phyloP scores from a whole-genome alignment of 2,888 invertebrate species.

The Tiliacea aurago region DNA sequence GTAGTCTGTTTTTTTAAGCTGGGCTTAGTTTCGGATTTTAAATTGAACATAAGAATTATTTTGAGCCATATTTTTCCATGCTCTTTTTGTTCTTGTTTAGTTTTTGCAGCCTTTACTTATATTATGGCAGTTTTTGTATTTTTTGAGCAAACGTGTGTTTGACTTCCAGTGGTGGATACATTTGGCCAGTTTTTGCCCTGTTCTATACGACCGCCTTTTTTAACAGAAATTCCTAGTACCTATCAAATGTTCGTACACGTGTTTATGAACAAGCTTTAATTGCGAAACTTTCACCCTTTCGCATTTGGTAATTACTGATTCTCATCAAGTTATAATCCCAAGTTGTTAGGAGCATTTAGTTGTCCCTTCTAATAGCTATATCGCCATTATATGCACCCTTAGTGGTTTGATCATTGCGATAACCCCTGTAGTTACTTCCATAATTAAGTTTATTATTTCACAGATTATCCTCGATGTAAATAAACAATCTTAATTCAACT shows the following conservation, averaged over 20 bases:
- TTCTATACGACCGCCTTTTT: not conserved
- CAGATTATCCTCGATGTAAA: not conserved
- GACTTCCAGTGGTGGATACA: not conserved
- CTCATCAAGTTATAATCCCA: constrained; percentile 13
- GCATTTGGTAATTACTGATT: not conserved
- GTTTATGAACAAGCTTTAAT: not conserved
- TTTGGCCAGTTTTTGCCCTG: not conserved
- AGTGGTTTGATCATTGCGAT: not conserved
- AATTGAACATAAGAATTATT: constrained; percentile 43
- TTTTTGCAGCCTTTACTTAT: not conserved
- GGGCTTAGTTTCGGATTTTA: constrained; percentile 29
- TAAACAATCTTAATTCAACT: not conserved
- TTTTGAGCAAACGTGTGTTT: not conserved
- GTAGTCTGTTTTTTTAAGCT: constrained; percentile 39
- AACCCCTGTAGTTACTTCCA: not conserved
- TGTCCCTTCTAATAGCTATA: not conserved
- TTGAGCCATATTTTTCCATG: constrained; percentile 19
- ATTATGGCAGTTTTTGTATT: not conserved
- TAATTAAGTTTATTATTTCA: not conserved
- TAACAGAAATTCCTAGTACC: not conserved
- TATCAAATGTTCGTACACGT: not conserved
- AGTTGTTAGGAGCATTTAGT: constrained; percentile 16
- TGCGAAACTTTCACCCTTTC: not conserved
- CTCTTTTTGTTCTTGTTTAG: constrained; percentile 3
- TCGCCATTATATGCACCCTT: constrained; percentile 13